A percentile compares a stretch with the other conserved stretches of the same genome.
Conservation (phyloP, 2,888 invertebrate genomes). For the Conops quadrifasciatus region DNA sequence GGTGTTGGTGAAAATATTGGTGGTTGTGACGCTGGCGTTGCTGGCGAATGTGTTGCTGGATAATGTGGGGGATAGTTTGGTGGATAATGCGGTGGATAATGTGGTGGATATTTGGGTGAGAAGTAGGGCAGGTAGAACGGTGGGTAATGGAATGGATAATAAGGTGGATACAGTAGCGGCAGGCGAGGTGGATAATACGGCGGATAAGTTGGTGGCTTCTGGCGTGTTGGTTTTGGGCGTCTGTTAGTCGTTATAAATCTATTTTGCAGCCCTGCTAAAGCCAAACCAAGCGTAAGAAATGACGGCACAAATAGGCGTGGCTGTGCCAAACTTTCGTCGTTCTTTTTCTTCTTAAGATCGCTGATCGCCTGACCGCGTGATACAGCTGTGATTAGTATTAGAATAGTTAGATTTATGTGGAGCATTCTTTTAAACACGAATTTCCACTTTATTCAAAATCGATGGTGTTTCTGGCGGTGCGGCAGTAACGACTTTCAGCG, state of each 20-base stretch:
- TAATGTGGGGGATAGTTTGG: background rate
- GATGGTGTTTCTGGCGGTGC: background rate
- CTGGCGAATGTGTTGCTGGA: background rate
- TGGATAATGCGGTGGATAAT: background rate
- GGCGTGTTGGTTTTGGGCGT: background rate
- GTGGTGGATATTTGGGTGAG: background rate
- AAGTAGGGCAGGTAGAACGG: background rate
- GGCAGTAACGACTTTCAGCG: slow-evolving; percentile 1
- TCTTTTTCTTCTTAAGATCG: too few species aligned
- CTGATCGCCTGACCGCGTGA: too few species aligned
- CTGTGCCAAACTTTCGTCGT: too few species aligned
- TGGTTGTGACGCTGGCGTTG: background rate
- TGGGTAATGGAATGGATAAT: background rate
- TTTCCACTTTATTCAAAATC: background rate
- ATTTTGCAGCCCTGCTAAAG: background rate
- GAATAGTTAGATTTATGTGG: background rate
- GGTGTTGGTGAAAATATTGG: background rate
- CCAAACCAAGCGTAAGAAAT: background rate
- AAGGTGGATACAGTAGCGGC: background rate
- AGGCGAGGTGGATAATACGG: background rate
- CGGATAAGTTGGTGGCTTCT: background rate
- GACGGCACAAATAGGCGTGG: too few species aligned
- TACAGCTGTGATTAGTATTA: background rate
- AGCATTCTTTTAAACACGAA: background rate
- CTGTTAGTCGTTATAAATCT: background rate